A percentile compares a stretch with the other conserved stretches of the same genome.
These are phyloP conservation scores for Tanytarsus gracilentus DNA, from an alignment of 2,888 invertebrate species.

Conservation along the genomic window DNA sequence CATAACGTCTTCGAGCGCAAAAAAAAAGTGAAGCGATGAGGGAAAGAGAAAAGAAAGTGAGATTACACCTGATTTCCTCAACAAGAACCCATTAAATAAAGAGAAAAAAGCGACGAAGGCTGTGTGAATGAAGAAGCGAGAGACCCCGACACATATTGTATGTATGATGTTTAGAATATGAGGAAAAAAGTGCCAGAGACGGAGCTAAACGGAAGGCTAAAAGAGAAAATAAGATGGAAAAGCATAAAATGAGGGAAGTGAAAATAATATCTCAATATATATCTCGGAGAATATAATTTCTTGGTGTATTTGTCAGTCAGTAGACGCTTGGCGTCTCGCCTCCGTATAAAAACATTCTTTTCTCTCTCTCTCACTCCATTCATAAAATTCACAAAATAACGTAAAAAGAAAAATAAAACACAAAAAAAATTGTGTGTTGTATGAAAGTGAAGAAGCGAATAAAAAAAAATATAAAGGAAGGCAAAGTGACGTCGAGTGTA, in stretches of 20 bases:
- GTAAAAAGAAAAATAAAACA: constrained; percentile 11
- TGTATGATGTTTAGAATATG: constrained; percentile 24
- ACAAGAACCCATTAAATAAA: background rate
- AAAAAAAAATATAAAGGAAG: constrained; percentile 17
- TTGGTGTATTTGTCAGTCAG: constrained; percentile 17
- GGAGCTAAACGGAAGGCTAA: constrained; percentile 28
- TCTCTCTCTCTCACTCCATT: constrained; percentile 16
- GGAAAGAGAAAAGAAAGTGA: constrained; percentile 21
- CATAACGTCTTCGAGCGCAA: background rate
- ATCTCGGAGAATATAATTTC: background rate
- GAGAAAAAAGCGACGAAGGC: background rate
- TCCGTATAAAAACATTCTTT: constrained; percentile 11
- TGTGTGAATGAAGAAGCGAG: background rate
- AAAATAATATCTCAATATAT: constrained; percentile 29
- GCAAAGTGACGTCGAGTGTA: too few relatives aligned
- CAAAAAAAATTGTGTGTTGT: constrained; percentile 18
- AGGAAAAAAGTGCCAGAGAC: constrained; percentile 21
- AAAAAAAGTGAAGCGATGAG: background rate
- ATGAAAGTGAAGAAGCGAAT: background rate
- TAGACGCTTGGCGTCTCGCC: constrained; percentile 28
- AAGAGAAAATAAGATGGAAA: constrained; percentile 18
- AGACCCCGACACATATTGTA: background rate
- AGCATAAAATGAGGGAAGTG: constrained; percentile 24
- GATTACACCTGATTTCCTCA: constrained; percentile 27
- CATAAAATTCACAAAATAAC: constrained; percentile 26